These are phyloP conservation scores for Zootoca vivipara DNA, from an alignment of 2,113 vertebrate genomes.

Conservation along the genomic window DNA sequence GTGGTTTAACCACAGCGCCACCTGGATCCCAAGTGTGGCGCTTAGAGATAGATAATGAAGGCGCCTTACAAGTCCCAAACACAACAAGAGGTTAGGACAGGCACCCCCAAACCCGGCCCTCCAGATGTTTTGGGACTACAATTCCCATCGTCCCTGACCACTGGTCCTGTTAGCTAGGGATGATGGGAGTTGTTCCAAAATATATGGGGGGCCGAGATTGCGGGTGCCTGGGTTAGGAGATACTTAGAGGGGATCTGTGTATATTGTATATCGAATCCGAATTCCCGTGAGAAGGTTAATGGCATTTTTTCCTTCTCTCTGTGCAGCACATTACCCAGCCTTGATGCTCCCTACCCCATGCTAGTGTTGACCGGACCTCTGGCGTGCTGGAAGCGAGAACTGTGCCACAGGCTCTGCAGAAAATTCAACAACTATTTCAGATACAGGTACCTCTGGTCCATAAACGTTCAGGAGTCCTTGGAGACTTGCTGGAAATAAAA, in stretches of 20 bases:
- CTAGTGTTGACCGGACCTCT: slow-evolving; percentile 88
- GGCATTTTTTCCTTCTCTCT: slow-evolving; percentile 36
- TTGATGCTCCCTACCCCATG: slow-evolving; percentile 87
- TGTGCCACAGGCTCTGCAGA: slow-evolving; percentile 86
- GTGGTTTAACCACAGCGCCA: too few species aligned
- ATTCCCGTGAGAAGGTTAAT: background rate
- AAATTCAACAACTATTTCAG: slow-evolving; percentile 85
- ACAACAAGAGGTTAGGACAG: too few species aligned
- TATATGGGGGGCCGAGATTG: too few species aligned
- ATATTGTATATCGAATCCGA: background rate
- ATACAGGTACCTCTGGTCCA: slow-evolving; percentile 80
- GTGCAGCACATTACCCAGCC: slow-evolving; percentile 81
- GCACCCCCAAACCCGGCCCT: too few species aligned
- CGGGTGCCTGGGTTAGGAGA: background rate
- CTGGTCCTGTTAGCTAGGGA: too few species aligned
- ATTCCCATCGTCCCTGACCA: too few species aligned
- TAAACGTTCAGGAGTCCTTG: background rate
- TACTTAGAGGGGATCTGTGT: background rate
- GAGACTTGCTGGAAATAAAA: background rate
- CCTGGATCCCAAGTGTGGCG: too few species aligned
- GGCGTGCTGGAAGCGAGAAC: slow-evolving; percentile 86
- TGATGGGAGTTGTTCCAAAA: too few species aligned
- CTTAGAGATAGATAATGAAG: too few species aligned
- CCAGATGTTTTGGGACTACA: too few species aligned
- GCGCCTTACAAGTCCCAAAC: too few species aligned